Evolutionary conservation across 2,113 vertebrate genomes (phyloP), one percentile per base, ranked within the genome.

Genomic region (Saccopteryx bilineata): DNA sequence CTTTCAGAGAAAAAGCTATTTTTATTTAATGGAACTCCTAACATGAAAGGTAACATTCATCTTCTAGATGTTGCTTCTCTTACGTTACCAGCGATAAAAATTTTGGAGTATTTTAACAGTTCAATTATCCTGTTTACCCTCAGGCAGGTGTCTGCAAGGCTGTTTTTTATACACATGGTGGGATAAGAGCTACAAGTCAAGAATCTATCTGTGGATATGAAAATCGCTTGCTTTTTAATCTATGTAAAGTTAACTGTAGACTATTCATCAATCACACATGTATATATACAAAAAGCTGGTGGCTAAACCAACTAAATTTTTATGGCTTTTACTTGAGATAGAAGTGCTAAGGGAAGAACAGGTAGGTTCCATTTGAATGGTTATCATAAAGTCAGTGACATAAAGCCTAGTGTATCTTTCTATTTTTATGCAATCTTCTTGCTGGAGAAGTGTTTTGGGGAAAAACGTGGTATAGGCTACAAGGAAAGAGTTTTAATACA

Each of bases 261-360:
- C 5, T 65, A 80, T 46, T 24, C 87, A 60, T 92, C 90, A 74
- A 56, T 75, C 86, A 97, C 52, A 90, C 31, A 26, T 19, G 31
- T 69, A 72, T 88, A 85, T 63, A 91, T n/a, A 96, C 78, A 95
- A 94, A 3, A 31, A 96, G 48, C 86, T 79, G 68, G 66, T 60
- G 80, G 80, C 92, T 80, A 84, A 69, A 90, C 74, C 79, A 75
- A 91, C 69, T 48, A 84, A 69, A 76, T 81, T 91, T 78, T 71
- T 97, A 97, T 97, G 94, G 97, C 96, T 96, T 97, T 91, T 75
- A 54, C 89, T 79, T 90, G 76, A 85, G 54, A 82, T 1, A 93
- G 93, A 95, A 91, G 87, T 91, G 76, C 54, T 61, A 85, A 82
- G 80, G 82, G 31, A 89, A 82, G 9, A 81, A 86, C 14, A 93